Evolutionary conservation across 2,113 vertebrate genomes (phyloP).

Genomic region (Tringa solitaria): DNA sequence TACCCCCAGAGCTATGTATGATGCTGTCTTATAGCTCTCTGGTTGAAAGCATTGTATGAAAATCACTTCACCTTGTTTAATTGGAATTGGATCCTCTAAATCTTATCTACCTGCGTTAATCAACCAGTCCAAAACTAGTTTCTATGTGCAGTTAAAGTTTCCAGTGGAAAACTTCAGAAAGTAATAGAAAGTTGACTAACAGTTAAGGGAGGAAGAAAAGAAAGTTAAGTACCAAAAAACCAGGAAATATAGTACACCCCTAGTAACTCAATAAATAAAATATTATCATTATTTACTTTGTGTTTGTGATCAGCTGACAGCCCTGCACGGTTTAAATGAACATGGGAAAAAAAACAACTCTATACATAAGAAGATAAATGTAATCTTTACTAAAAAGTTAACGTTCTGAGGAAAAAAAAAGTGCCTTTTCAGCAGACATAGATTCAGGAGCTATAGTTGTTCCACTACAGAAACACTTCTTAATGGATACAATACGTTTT

Average conservation of each 20-base stretch:
- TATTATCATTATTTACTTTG: neutral
- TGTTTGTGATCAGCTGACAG: neutral
- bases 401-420: neutral
- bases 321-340: neutral
- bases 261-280: neutral
- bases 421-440: neutral
- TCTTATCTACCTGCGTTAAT: neutral
- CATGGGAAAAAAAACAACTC: neutral
- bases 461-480: neutral
- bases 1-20: neutral
- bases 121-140: neutral
- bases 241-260: neutral
- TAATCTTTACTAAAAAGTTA: neutral
- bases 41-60: slow-evolving; percentile 11
- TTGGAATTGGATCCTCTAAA: neutral
- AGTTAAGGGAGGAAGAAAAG: neutral
- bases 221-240: neutral
- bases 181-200: neutral
- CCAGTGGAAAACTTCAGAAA: neutral
- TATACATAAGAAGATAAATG: neutral
- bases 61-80: slow-evolving; percentile 31
- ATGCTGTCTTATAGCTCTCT: slow-evolving; percentile 1
- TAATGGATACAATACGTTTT: neutral
- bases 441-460: neutral
- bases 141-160: neutral